Evolutionary conservation across 1,140 invertebrate genomes (phyloP).

Genomic region (Drosophila orosa): DNA sequence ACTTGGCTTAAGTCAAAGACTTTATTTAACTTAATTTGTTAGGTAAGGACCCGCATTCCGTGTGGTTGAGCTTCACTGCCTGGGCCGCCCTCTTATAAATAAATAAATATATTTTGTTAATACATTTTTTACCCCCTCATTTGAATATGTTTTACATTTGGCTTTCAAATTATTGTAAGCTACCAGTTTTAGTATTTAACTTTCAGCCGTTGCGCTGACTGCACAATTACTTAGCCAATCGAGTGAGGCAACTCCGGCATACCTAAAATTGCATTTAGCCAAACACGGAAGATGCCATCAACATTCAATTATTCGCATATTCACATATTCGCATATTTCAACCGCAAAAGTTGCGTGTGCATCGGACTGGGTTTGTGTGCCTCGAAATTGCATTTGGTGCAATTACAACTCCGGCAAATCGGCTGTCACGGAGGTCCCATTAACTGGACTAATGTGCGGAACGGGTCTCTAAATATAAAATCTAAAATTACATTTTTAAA

Average conservation of each 20-base stretch:
- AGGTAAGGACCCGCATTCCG: not conserved
- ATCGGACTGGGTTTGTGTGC: conserved; percentile 43
- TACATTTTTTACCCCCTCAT: not conserved
- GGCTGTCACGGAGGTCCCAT: conserved; percentile 50
- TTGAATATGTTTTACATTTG: not conserved
- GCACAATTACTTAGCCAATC: conserved; percentile 43
- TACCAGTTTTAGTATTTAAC: not conserved
- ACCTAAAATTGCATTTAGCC: conserved; percentile 28
- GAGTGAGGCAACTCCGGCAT: conserved; percentile 43
- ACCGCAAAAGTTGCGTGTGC: conserved; percentile 38
- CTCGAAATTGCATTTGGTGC: conserved; percentile 37
- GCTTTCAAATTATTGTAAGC: conserved; percentile 9
- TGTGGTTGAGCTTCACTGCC: not conserved
- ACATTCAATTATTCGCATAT: conserved; percentile 8
- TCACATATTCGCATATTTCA: conserved; percentile 7
- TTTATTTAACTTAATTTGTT: not conserved
- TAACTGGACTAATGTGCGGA: conserved; percentile 59
- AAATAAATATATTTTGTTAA: conserved; percentile 11
- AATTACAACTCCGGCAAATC: conserved; percentile 35
- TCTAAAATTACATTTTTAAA: conserved; percentile 17
- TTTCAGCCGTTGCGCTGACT: conserved; percentile 38
- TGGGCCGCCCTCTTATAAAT: conserved; percentile 4
- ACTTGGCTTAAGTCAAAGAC: not conserved
- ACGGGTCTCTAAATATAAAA: conserved; percentile 46
- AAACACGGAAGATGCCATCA: conserved; percentile 52